A percentile compares a stretch with the other conserved stretches of the same genome.
These are phyloP conservation scores for Tetragonula carbonaria DNA, from an alignment of 2,888 invertebrate genomes.

Conservation along the genomic window DNA sequence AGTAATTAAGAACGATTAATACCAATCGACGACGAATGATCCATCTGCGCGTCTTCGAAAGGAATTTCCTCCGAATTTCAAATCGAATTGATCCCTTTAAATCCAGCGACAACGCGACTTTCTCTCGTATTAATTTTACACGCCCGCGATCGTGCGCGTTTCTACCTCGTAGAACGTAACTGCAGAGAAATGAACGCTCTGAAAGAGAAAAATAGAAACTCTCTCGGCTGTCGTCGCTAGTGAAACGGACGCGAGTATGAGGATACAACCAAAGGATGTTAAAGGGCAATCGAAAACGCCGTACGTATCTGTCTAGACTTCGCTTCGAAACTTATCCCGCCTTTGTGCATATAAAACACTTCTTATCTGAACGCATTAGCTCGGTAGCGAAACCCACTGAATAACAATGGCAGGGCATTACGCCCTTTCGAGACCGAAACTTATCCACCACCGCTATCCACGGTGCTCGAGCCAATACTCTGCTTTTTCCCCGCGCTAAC, in stretches of 20 bases:
- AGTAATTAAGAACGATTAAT: constrained; percentile 8
- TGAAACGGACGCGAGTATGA: constrained; percentile 9
- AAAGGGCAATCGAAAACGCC: constrained; percentile 66
- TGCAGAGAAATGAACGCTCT: background rate
- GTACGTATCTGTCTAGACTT: constrained; percentile 51
- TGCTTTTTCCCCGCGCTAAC: constrained; percentile 40
- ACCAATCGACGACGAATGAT: background rate
- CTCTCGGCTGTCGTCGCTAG: background rate
- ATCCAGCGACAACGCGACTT: background rate
- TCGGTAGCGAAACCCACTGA: constrained; percentile 69
- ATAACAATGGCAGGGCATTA: constrained; percentile 73
- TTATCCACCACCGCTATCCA: constrained; percentile 63
- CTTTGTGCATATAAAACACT: constrained; percentile 71
- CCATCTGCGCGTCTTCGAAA: background rate
- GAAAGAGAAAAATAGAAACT: background rate
- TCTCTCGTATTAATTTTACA: background rate
- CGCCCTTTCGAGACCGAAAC: constrained; percentile 59
- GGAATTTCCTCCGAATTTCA: background rate
- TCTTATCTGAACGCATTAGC: constrained; percentile 71
- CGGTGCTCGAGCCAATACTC: constrained; percentile 44
- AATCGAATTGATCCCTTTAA: too few species aligned
- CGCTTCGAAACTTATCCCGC: constrained; percentile 63
- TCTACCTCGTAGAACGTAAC: too few species aligned
- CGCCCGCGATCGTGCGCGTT: background rate
- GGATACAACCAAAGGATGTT: constrained; percentile 42